Evolutionary conservation across 2,888 invertebrate species (phyloP), one percentile per base, ranked within the genome.

Genomic region (Doris montereyensis): DNA sequence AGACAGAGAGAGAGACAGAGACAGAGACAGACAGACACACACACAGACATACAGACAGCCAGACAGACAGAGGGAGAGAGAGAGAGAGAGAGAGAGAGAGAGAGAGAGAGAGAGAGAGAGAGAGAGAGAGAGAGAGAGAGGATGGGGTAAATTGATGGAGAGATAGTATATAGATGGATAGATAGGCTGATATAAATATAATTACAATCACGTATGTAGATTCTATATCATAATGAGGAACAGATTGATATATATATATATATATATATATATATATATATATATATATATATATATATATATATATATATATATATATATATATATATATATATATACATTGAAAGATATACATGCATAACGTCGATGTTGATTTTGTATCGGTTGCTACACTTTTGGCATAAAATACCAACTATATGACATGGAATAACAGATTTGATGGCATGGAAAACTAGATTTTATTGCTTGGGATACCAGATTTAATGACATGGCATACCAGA

Each of bases 81-180:
- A 74, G 30, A 74, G 3, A 57, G 17, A 57, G 28, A 57, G 30
- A 30, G 71, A 35, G 71, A 35, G 71, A 71, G 41, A 71, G 71
- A 71, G 71, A 71, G 71, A 71, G 73, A 73, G 52, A 32, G 24
- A 58, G 26, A 60, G 60, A 32, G 21, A 58, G 74, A 58, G 30
- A 57, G 60, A 58, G 32, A 58, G 73, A 73, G 58, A 73, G 73
- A 73, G 73, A 73, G 73, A 71, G 72, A 71, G 72, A 71, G 57
- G 28, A 32, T 57, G 75, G 32, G 60, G 32, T 60, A 60, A 62
- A 60, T 30, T 17, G 71, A 71, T n/a, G 24, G 26, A 21, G n/a
- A 24, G 24, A 26, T 13, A 1, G 13, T n/a, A n/a, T n/a, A n/a
- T n/a, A 30, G 30, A 28, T 5, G 13, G 8, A 52, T 10, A 10